Percentiles rank a stretch among this genome's conserved stretches.
phyloP scores from a whole-genome alignment of 2,113 vertebrate genomes.

The Sarotherodon lohbergeri region DNA sequence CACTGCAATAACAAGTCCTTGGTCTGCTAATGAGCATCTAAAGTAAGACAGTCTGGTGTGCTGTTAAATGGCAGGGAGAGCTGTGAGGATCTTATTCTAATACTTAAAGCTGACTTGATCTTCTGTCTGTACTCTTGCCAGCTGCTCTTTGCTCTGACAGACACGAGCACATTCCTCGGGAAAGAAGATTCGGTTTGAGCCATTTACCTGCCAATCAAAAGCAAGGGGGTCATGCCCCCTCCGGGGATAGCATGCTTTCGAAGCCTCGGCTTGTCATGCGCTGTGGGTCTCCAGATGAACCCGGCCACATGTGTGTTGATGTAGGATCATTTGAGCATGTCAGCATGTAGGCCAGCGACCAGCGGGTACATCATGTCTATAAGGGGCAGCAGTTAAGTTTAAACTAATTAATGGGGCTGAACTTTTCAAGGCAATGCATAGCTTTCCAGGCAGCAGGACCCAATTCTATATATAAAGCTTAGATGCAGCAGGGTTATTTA shows the following conservation, averaged over 20 bases:
- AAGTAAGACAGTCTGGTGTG: conserved; percentile 53
- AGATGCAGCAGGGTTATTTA: conserved; percentile 71
- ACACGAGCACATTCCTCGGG: conserved; percentile 77
- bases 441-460: conserved; percentile 65
- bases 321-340: conserved; percentile 71
- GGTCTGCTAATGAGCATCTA: conserved; percentile 62
- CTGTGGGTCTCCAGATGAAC: conserved; percentile 43
- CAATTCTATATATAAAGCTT: conserved; percentile 71
- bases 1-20: conserved; percentile 49
- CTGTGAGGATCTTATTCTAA: conserved; percentile 77
- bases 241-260: not conserved
- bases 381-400: conserved; percentile 75
- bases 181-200: conserved; percentile 67
- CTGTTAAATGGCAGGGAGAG: conserved; percentile 66
- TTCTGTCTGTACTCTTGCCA: conserved; percentile 70
- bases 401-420: conserved; percentile 74
- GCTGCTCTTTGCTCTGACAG: conserved; percentile 78
- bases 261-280: conserved; percentile 12
- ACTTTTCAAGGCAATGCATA: conserved; percentile 73
- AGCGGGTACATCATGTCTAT: conserved; percentile 65
- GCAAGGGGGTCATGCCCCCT: conserved; percentile 62
- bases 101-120: conserved; percentile 73
- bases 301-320: conserved; percentile 61
- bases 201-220: conserved; percentile 66
- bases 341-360: conserved; percentile 54